Conservation (phyloP, 2,113 vertebrate species). For the Abramis brama region DNA sequence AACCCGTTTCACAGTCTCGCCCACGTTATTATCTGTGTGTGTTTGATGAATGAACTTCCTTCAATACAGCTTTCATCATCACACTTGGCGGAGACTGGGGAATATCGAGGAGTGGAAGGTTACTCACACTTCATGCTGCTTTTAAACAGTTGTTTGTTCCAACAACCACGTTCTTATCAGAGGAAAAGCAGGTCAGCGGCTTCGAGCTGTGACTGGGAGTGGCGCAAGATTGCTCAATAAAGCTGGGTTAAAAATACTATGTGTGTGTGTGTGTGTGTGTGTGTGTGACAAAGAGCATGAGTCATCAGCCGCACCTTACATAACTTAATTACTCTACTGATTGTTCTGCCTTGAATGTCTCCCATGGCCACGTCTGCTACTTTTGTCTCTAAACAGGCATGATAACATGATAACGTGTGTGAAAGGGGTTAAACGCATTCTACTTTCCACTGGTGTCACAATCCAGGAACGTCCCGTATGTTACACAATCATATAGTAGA, state of each 20-base stretch:
- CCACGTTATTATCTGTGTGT: neutral
- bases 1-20: neutral
- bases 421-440: neutral
- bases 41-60: too few relatives aligned
- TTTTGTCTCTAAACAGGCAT: neutral
- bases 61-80: neutral
- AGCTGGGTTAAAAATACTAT: slow-evolving; percentile 48
- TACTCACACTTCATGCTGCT: neutral
- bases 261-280: slow-evolving; percentile 37
- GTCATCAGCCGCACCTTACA: slow-evolving; percentile 52
- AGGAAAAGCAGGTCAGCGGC: slow-evolving; percentile 45
- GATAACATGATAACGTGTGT: too few relatives aligned
- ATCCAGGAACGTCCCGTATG: neutral
- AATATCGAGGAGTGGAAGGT: neutral
- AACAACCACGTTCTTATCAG: neutral
- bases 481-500: neutral
- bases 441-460: neutral
- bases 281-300: slow-evolving; percentile 45
- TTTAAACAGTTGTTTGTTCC: neutral
- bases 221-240: slow-evolving; percentile 46
- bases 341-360: slow-evolving; percentile 20
- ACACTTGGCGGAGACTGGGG: neutral
- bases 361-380: neutral
- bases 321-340: slow-evolving; percentile 47
- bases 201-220: slow-evolving; percentile 44